phyloP scores from a whole-genome alignment of 2,888 invertebrate species.

The Seladonia tumulorum region DNA sequence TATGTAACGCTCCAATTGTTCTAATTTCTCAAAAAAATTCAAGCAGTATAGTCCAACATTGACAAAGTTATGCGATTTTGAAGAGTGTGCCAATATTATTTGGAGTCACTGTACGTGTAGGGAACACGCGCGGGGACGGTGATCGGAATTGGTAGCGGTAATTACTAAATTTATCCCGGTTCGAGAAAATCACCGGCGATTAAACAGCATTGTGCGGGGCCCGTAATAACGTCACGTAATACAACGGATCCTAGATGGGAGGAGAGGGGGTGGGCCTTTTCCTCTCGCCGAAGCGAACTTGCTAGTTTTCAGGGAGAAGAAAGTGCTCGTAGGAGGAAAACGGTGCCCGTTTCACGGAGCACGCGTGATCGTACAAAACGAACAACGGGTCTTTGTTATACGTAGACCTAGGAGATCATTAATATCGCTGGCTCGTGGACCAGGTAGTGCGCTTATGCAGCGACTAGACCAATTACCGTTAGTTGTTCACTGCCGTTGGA shows the following conservation, averaged over 20 bases:
- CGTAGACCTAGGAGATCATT: conserved; percentile 58
- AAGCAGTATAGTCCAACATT: no score
- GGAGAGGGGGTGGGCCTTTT: background rate
- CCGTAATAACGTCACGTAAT: conserved; percentile 52
- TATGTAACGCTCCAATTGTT: no score
- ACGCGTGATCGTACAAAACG: conserved; percentile 56
- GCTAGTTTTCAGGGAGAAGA: conserved; percentile 54
- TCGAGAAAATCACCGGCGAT: conserved; percentile 33
- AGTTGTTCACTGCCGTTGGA: conserved; percentile 64
- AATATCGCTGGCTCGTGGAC: conserved; percentile 61
- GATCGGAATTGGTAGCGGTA: conserved; percentile 33
- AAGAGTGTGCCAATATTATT: no score
- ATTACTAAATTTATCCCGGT: conserved; percentile 49
- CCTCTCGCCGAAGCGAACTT: background rate
- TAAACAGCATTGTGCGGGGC: conserved; percentile 36
- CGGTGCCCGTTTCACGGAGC: conserved; percentile 16
- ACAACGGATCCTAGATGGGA: conserved; percentile 17
- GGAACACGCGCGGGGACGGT: background rate
- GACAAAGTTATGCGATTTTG: no score
- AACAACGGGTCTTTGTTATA: conserved; percentile 57
- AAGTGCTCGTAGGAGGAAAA: conserved; percentile 62
- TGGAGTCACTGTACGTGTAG: no score
- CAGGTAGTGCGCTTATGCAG: conserved; percentile 64
- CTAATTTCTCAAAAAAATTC: no score
- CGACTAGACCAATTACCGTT: conserved; percentile 71